Evolutionary conservation across 2,888 invertebrate genomes (phyloP).

Genomic region (Acanthoscelides obtectus): DNA sequence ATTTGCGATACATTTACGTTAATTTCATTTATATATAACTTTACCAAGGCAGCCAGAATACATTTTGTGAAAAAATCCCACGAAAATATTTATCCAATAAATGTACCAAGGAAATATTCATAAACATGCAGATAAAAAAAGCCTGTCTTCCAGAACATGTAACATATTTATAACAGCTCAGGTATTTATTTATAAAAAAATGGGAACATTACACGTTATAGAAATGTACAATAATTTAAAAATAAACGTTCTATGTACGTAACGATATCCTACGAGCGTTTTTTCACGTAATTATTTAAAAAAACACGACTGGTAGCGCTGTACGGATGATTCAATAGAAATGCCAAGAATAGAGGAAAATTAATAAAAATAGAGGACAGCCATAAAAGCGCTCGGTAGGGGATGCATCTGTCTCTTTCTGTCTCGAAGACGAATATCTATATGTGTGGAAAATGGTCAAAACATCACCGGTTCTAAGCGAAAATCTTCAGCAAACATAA

Average conservation of each 20-base stretch:
- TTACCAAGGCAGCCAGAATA: too few relatives aligned
- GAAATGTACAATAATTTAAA: slow-evolving; percentile 12
- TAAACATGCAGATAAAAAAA: background rate
- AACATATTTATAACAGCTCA: slow-evolving; percentile 8
- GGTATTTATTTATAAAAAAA: slow-evolving; percentile 16
- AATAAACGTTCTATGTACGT: slow-evolving; percentile 12
- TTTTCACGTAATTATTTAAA: background rate
- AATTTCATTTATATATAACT: background rate
- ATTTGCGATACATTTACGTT: background rate
- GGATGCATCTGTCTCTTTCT: slow-evolving; percentile 18
- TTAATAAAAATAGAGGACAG: background rate
- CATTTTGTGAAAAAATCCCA: background rate
- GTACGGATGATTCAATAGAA: background rate
- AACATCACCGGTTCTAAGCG: slow-evolving; percentile 22
- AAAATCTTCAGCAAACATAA: slow-evolving; percentile 11
- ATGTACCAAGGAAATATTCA: background rate
- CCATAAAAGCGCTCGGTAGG: slow-evolving; percentile 10
- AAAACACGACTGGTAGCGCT: background rate
- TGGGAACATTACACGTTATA: slow-evolving; percentile 9
- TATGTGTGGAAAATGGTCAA: slow-evolving; percentile 7
- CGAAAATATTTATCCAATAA: background rate
- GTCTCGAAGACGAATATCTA: slow-evolving; percentile 7
- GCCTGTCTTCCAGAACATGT: background rate
- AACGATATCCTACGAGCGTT: slow-evolving; percentile 8
- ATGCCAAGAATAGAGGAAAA: background rate